A percentile compares a stretch with the other conserved stretches of the same genome.
Evolutionary conservation across 2,888 invertebrate genomes (phyloP).

Genomic region (Deilephila elpenor): DNA sequence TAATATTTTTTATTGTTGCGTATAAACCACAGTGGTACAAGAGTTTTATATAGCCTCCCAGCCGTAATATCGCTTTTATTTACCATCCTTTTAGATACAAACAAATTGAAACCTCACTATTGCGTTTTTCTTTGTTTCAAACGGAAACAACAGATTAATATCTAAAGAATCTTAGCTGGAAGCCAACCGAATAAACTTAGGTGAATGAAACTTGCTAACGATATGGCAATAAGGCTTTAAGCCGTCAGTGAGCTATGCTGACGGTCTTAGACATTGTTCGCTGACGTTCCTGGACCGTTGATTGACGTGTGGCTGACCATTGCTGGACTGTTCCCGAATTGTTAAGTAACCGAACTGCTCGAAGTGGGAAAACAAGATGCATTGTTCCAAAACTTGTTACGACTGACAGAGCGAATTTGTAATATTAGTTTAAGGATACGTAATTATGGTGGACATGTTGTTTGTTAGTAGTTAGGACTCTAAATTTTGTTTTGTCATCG

Average conservation of each 20-base stretch:
- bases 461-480: slow-evolving; percentile 11
- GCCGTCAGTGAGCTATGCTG: slow-evolving; percentile 34
- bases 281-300: slow-evolving; percentile 65
- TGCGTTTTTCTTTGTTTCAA: slow-evolving; percentile 15
- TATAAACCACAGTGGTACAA: slow-evolving; percentile 17
- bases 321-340: slow-evolving; percentile 61
- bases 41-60: background rate
- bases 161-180: slow-evolving; percentile 5
- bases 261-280: slow-evolving; percentile 47
- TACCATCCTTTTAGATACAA: slow-evolving; percentile 7
- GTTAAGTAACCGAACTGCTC: slow-evolving; percentile 47
- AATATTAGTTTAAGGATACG: slow-evolving; percentile 66
- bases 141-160: slow-evolving; percentile 14
- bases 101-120: slow-evolving; percentile 22
- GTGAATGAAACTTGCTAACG: slow-evolving; percentile 43
- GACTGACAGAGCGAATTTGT: slow-evolving; percentile 63
- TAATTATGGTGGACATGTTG: slow-evolving; percentile 28
- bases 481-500: background rate
- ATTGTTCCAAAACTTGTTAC: slow-evolving; percentile 57
- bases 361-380: slow-evolving; percentile 56
- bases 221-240: slow-evolving; percentile 30
- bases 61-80: slow-evolving; percentile 21
- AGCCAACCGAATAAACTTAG: background rate
- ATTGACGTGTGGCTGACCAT: slow-evolving; percentile 77
- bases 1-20: slow-evolving; percentile 23